Evolutionary conservation across 2,797 vertebrate genomes (phyloP), one percentile per base, ranked within the genome.

Genomic region (Natrix natrix): DNA sequence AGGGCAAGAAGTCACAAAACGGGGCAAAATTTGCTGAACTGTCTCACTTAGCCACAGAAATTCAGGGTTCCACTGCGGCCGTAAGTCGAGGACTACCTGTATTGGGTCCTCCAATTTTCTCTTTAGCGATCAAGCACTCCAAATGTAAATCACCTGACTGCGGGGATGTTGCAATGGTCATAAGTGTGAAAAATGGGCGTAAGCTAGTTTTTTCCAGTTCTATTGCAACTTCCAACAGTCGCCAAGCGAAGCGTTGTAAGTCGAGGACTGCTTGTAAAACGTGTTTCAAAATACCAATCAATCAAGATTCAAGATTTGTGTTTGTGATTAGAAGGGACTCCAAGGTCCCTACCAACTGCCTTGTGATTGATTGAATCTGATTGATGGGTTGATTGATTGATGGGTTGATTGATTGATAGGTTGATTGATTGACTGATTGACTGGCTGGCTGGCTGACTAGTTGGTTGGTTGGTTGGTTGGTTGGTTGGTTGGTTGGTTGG

Each of bases 381-480:
- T 63, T 4, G 24, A 63, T 28, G 8, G 60, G 22, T 61, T 10
- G 24, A 28, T 63, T 0, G 61, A 4, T 11, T 1, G 60, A 24
- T 24, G 1, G 22, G 10, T 61, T 3, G 8, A 3, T 24, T 0
- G 59, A 16, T 56, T 3, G 56, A 16, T 56, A 0, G 3, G 4
- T 3, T 55, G 55, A 55, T 13, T 55, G 55, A 55, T 22, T 59
- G 54, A 55, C 5, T 57, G 57, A 57, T 0, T 17, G 57, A 57
- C 16, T 17, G 56, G 20, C 10, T 11, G 54, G 5, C 13, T 14
- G 14, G 0, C 17, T 32, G 55, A 0, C 3, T 28, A 26, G 12
- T 12, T 3, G 61, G 4, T 1, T 4, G 26, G 0, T 11, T 4
- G 26, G 0, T 5, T 61, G 24, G 4, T 4, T 11, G 1, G 3